phyloP scores from a whole-genome alignment of 2,888 invertebrate species.

The Bembecia ichneumoniformis region DNA sequence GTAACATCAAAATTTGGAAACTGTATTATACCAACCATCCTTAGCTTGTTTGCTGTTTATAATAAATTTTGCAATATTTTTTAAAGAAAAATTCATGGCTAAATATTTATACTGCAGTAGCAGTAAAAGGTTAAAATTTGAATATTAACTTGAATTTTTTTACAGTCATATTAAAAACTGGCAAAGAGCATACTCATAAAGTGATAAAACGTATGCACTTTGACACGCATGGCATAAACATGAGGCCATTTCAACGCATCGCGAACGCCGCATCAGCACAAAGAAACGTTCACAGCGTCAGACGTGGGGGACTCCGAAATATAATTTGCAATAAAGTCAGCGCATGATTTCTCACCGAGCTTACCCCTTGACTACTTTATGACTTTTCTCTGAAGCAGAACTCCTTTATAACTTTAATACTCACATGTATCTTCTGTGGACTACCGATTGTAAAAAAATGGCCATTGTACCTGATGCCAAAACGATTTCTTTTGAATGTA shows the following conservation, averaged over 20 bases:
- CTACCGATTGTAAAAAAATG: slow-evolving; percentile 29
- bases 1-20: no score
- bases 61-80: no score
- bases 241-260: slow-evolving; percentile 16
- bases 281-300: slow-evolving; percentile 16
- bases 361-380: slow-evolving; percentile 46
- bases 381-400: slow-evolving; percentile 41
- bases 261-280: slow-evolving; percentile 14
- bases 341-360: slow-evolving; percentile 38
- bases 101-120: no score
- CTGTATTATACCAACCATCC: no score
- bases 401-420: slow-evolving; percentile 38
- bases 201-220: slow-evolving; percentile 12
- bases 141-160: slow-evolving; percentile 4
- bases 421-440: slow-evolving; percentile 25
- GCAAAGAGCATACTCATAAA: slow-evolving; percentile 6
- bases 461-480: slow-evolving; percentile 23
- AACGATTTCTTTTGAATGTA: background rate
- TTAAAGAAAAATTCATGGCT: no score
- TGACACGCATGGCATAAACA: slow-evolving; percentile 14
- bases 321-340: slow-evolving; percentile 50
- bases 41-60: no score
- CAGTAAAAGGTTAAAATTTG: background rate
- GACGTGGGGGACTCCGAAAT: slow-evolving; percentile 26
- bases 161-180: background rate